Evolutionary conservation across 2,797 vertebrate species (phyloP).

Genomic region (Mallotus villosus): DNA sequence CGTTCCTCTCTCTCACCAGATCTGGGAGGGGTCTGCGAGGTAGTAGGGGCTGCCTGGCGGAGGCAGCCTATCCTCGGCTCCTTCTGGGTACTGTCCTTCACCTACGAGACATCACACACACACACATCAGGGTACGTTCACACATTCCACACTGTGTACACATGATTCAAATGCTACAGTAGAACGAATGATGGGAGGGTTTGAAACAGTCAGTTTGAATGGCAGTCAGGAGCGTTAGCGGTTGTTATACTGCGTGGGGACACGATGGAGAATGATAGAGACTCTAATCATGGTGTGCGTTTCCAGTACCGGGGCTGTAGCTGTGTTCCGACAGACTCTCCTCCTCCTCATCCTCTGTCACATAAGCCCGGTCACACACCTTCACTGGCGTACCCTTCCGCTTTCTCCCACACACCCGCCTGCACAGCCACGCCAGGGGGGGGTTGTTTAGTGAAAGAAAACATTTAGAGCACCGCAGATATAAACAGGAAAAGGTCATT

Average conservation of each 20-base stretch:
- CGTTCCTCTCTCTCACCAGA: conserved; percentile 65
- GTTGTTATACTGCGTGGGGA: too few relatives aligned
- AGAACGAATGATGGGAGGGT: background rate
- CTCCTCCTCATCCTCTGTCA: conserved; percentile 84
- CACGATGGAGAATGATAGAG: background rate
- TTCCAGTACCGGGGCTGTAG: conserved; percentile 76
- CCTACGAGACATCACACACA: conserved; percentile 52
- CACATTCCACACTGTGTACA: background rate
- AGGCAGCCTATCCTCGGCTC: conserved; percentile 74
- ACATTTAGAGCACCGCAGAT: background rate
- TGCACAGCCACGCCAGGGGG: conserved; percentile 44
- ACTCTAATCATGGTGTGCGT: background rate
- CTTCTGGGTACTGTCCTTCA: conserved; percentile 78
- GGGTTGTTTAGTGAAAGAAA: background rate
- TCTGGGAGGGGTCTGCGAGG: conserved; percentile 77
- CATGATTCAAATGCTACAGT: background rate
- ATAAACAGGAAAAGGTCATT: too few relatives aligned
- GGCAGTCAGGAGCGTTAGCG: too few relatives aligned
- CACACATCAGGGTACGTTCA: background rate
- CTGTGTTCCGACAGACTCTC: conserved; percentile 84
- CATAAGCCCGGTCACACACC: conserved; percentile 79
- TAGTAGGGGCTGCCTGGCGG: conserved; percentile 79
- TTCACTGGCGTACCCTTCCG: conserved; percentile 83
- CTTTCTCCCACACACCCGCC: conserved; percentile 79
- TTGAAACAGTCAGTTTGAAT: too few relatives aligned